Conservation (phyloP, 2,113 vertebrate species). For the Grallaria varia region DNA sequence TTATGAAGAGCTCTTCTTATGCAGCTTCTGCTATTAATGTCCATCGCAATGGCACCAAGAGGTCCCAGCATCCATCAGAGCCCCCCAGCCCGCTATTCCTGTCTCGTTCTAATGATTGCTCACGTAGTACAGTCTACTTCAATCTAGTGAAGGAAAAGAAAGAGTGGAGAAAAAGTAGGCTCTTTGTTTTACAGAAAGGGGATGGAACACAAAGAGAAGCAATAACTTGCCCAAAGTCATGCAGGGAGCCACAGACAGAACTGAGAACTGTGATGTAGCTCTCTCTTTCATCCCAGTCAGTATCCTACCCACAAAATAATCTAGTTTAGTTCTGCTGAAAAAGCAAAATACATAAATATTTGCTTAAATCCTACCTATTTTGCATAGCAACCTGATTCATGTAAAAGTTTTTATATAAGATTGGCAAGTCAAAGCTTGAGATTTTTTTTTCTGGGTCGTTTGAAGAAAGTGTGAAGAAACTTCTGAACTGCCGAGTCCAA, state of each 20-base stretch:
- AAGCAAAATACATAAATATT: slow-evolving; percentile 34
- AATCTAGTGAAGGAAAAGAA: not conserved
- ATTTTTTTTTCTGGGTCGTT: not conserved
- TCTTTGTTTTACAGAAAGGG: slow-evolving; percentile 2
- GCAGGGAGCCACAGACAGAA: not conserved
- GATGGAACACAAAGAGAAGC: slow-evolving; percentile 1
- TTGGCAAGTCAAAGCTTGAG: not conserved
- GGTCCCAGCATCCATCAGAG: not conserved
- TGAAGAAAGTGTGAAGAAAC: slow-evolving; percentile 56
- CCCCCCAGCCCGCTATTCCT: accelerated
- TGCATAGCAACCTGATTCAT: slow-evolving; percentile 19
- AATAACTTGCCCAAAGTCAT: slow-evolving; percentile 5
- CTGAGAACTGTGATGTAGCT: not conserved
- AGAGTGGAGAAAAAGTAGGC: not conserved
- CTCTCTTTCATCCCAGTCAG: slow-evolving; percentile 22
- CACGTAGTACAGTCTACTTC: accelerated
- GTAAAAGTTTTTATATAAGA: not conserved
- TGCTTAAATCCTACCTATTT: slow-evolving; percentile 43
- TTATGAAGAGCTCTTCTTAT: not conserved
- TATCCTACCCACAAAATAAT: slow-evolving; percentile 16
- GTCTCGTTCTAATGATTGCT: not conserved
- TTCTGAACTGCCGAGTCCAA: slow-evolving; percentile 52
- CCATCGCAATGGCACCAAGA: not conserved
- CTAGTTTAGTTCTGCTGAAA: slow-evolving; percentile 41
- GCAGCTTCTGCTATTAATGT: not conserved